phyloP scores from a whole-genome alignment of 30 jellyfish, hydroid and myxozoan genomes.

The Turritopsis dohrnii region DNA sequence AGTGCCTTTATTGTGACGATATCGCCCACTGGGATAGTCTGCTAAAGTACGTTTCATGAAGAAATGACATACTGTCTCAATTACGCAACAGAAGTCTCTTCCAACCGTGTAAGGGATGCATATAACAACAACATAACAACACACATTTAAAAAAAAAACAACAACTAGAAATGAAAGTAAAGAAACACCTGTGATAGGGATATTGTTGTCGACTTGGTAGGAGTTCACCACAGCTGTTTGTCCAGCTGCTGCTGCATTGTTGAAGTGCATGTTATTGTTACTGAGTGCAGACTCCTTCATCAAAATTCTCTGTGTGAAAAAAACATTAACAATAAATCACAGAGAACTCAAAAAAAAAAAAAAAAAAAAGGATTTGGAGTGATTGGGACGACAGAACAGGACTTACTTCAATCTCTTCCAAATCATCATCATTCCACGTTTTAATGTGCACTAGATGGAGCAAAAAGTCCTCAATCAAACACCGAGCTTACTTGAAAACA shows the following conservation, averaged over 20 bases:
- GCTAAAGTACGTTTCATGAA: too few species aligned
- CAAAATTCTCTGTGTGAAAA: neutral
- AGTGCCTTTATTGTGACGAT: too few species aligned
- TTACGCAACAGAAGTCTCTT: too few species aligned
- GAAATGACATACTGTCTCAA: too few species aligned
- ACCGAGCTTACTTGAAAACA: too few species aligned
- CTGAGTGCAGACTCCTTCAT: neutral
- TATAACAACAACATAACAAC: too few species aligned
- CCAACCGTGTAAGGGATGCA: too few species aligned
- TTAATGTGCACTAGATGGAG: neutral
- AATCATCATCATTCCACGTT: conserved; percentile 4
- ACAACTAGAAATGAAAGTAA: neutral
- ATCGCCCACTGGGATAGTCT: too few species aligned
- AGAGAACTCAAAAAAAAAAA: neutral
- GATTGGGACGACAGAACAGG: neutral
- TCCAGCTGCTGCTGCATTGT: neutral
- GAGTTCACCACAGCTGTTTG: neutral
- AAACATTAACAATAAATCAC: too few species aligned
- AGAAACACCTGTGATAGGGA: conserved; percentile 18
- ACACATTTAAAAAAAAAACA: neutral
- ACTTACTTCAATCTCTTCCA: conserved; percentile 13
- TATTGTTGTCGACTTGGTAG: neutral
- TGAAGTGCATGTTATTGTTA: neutral
- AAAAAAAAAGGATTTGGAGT: too few species aligned
- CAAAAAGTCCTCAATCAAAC: too few species aligned